Base-by-base conservation (phyloP, 1,140 invertebrate genomes). In the Drosophila orosa region DNA sequence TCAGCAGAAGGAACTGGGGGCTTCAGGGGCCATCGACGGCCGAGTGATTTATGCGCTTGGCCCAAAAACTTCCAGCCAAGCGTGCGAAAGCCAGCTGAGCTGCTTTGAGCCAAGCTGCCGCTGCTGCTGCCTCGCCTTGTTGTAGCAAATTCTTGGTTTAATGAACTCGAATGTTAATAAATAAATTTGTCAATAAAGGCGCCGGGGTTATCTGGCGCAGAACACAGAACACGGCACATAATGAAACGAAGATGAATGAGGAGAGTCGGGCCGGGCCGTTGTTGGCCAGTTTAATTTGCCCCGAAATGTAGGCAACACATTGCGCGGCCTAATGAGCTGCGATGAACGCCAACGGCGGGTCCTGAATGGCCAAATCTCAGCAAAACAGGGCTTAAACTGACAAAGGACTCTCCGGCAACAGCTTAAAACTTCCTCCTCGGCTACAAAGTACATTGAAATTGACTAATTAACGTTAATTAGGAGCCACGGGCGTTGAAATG, bases 121-220 rank as follows among this genome's bases (percentile, higher is more conserved):
- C n/a, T 15, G 39, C 15, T 19, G 52, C 42, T 27, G 24, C 19
- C 40, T 12, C 33, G 22, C 13, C 13, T 13, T 50, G 47, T 13
- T 50, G 50, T 54, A 52, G 40, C 50, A 61, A 81, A 69, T 78
- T 72, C 71, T 84, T 74, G 80, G 84, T 89, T 89, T 89, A 89
- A 89, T 89, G 84, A 89, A 84, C 84, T 89, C 69, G 84, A 84
- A 90, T 89, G 80, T 84, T 89, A 89, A 89, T 89, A 89, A 90
- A 89, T 89, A 89, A 90, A 89, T 84, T 84, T 84, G 80, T 90
- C 84, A 89, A 89, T 89, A 60, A 63, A 65, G 68, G 52, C 54
- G 55, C 13, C 57, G 39, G 55, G 74, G 54, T 40, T 75, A 69
- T 56, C 63, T 59, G 47, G 56, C 69, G 73, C 73, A 82, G 56